Base-by-base conservation (phyloP, 2,113 vertebrate genomes). In the Coptodon bakossiorum region DNA sequence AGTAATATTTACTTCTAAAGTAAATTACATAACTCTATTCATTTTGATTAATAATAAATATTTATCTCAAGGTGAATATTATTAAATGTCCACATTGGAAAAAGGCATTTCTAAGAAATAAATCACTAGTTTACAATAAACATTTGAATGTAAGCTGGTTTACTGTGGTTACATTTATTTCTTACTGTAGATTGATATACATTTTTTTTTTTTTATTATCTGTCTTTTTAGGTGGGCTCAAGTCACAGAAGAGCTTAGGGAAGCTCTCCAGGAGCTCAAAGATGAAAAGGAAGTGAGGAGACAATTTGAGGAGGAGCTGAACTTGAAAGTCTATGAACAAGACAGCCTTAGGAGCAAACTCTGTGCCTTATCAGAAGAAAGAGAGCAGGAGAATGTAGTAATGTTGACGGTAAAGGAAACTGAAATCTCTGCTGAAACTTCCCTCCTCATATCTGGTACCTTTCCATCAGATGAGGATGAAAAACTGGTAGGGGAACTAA, bases 201-300 rank as follows among this genome's bases (percentile, higher is more conserved):
- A 2, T 19, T 68, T 50, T 1, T 22, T 54, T 50, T 9, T 17
- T 61, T 40, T 52, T 4, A 38, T 31, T 14, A 7, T 89, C 17
- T 81, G 4, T 81, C 14, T 85, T 3, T 81, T 83, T 63, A 95
- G 95, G 85, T 96, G 95, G 95, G 94, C 92, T 27, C 95, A 95
- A 68, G 95, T 95, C 48, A 90, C 93, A 2, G 91, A 96, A 66
- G 97, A 97, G 45, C 95, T 97, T 12, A 89, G 91, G 43, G 82
- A 83, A 12, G n/a, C 86, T 13, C 88, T 24, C 53, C 92, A 68
- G 45, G 86, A 95, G 53, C 92, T 95, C 13, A 93, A 96, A 17
- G 92, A 94, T 10, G 95, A 96, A 84, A 94, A 93, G 57, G 90
- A 94, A 66, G 92, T 56, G 40, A 87, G 93, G 81, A 86, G 88